Base-by-base conservation (phyloP, 1,140 invertebrate species). In the Akabosia matsudoensis region DNA sequence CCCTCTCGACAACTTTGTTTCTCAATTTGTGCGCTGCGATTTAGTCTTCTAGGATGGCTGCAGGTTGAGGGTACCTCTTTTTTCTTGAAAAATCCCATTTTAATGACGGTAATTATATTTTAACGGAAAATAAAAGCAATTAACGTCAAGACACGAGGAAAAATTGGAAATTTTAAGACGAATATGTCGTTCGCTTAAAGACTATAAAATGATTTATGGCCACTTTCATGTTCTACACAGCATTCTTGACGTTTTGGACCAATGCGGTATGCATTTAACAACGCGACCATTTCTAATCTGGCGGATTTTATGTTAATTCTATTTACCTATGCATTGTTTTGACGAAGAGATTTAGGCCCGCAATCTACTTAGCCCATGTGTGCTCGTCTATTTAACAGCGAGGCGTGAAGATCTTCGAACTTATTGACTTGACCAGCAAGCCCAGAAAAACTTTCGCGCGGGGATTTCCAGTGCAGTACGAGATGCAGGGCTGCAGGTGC, bases 91-190 rank as follows among this genome's bases (percentile, higher is more conserved):
- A 67, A 67, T 67, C 26, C 61, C 61, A 67, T 56, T 56, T 61
- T 67, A 67, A 67, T 67, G 61, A 31, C 28, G 31, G 61, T 67
- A 67, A 67, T 67, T 67, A 67, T n/a, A n/a, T 67, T n/a, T 67
- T 28, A 67, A 67, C 61, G 61, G 61, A 67, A 67, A 67, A 67
- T 24, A 67, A 67, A 67, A 67, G 61, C 31, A 67, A 67, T 67
- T 67, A 67, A 67, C 31, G 61, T 67, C 61, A 67, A 22, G 31
- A 28, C 7, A 67, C 7, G n/a, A 67, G 10, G 24, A 56, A 13
- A 16, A 56, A 56, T 45, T 10, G 7, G 18, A 7, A 45, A 18
- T 18, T 10, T 45, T 10, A 10, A 45, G 18, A 18, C 18, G 18
- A 45, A 18, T 45, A 45, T 18, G 7, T 7, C 7, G 7, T 45